Base-by-base conservation (phyloP, 2,113 vertebrate genomes). In the Scomber colias region DNA sequence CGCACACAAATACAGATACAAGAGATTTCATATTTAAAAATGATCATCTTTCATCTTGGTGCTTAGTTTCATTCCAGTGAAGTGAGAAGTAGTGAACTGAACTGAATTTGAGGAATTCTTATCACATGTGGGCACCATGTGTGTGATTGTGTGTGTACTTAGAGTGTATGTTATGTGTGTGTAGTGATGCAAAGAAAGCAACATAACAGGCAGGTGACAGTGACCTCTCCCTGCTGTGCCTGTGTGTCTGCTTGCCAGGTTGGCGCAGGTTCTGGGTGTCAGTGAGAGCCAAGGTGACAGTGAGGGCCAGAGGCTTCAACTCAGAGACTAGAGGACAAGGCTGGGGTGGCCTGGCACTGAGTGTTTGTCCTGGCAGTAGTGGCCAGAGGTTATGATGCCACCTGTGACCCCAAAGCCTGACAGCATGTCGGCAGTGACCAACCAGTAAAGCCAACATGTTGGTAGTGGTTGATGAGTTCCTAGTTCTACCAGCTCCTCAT, bases 281-380 rank as follows among this genome's bases (percentile, higher is more conserved):
- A 69, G 67, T 62, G 54, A 77, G 74, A 81, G 81, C 75, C 85
- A 88, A 87, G 87, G 87, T 89, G 90, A 86, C 82, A 83, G 64
- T 16, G 66, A 80, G 60, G 80, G 70, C 85, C 80, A 82, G 80
- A 81, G 81, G 79, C 89, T 79, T 54, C 67, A 74, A 68, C 63
- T 80, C 44, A 31, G 65, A 85, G 79, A 76, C 73, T 27, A 49
- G 30, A 66, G 75, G 79, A 88, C 62, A 49, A 71, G 83, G 71
- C 57, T 48, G 9, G 49, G 67, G 74, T 75, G 57, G 67, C 5
- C 79, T 92, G 89, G 90, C 87, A 88, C 13, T 30, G 9, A 70
- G 73, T 64, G 62, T 57, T 61, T 79, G 66, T 73, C 60, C 55
- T 83, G 73, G 86, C 82, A 77, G 63, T 63, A 83, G 71, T 69